Percentiles rank a stretch among this genome's conserved stretches.
These are phyloP conservation scores for Cynodonichthys magdalenae DNA, from an alignment of 2,797 vertebrate species.

Conservation along the genomic window DNA sequence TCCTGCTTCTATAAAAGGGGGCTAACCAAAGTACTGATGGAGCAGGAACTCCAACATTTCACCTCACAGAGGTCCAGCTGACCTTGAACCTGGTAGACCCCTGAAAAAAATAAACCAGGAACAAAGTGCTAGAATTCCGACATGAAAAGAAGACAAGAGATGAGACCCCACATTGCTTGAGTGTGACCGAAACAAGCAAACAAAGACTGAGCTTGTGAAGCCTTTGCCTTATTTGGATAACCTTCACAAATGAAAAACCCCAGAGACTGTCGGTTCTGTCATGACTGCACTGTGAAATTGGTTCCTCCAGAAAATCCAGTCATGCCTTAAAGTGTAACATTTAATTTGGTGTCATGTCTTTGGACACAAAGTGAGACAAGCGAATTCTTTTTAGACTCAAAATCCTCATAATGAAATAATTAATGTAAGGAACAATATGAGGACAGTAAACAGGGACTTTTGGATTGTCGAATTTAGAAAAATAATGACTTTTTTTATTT, in stretches of 20 bases:
- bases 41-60: neutral
- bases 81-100: slow-evolving; percentile 55
- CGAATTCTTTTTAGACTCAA: slow-evolving; percentile 19
- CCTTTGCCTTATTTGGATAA: slow-evolving; percentile 34
- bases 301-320: slow-evolving; percentile 41
- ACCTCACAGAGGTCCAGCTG: slow-evolving; percentile 29
- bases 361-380: slow-evolving; percentile 23
- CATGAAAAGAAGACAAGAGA: slow-evolving; percentile 33
- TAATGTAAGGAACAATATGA: neutral
- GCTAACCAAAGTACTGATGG: neutral
- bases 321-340: slow-evolving; percentile 29
- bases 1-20: slow-evolving; percentile 11
- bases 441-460: too few relatives aligned
- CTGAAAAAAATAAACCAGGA: neutral
- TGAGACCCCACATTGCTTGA: slow-evolving; percentile 14
- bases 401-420: slow-evolving; percentile 3
- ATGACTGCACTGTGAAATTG: slow-evolving; percentile 56
- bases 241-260: slow-evolving; percentile 50
- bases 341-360: slow-evolving; percentile 37
- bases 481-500: too few relatives aligned
- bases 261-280: slow-evolving; percentile 19
- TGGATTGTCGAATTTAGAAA: too few relatives aligned
- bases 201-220: slow-evolving; percentile 14
- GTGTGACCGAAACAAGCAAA: slow-evolving; percentile 29
- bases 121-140: slow-evolving; percentile 18